Evolutionary conservation across 2,113 vertebrate species (phyloP).

Genomic region (Chloropsis hardwickii): DNA sequence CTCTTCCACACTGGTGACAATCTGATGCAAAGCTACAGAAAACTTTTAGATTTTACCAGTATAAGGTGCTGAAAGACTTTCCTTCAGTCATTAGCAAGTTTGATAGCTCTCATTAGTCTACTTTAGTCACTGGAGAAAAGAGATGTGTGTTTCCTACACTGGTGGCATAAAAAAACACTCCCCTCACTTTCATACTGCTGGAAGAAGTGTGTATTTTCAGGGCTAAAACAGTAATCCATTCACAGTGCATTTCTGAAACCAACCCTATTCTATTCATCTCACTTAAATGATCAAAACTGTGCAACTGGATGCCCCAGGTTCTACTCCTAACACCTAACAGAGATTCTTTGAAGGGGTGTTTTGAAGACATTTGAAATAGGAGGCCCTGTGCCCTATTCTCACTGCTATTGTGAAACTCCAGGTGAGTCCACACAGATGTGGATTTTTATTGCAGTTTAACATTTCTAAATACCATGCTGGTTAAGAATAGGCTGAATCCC

Average conservation of each 20-base stretch:
- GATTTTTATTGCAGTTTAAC: conserved; percentile 38
- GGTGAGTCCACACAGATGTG: not conserved
- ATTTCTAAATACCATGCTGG: not conserved
- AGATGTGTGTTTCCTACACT: conserved; percentile 32
- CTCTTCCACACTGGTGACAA: not conserved
- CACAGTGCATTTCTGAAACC: conserved; percentile 2
- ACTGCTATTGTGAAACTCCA: conserved; percentile 36
- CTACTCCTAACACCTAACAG: conserved; percentile 50
- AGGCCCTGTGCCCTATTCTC: conserved; percentile 26
- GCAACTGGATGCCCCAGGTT: conserved; percentile 56
- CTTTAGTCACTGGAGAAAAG: not conserved
- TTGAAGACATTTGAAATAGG: conserved; percentile 60
- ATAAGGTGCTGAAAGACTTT: not conserved
- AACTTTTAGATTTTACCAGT: not conserved
- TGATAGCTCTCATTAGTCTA: conserved; percentile 16
- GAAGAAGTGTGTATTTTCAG: conserved; percentile 34
- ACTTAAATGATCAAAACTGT: conserved; percentile 32
- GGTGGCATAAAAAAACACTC: not conserved
- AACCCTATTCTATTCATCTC: conserved; percentile 9
- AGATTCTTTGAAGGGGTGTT: conserved; percentile 53
- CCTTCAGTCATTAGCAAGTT: not conserved
- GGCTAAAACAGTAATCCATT: conserved; percentile 46
- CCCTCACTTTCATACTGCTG: not conserved
- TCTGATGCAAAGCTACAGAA: not conserved
- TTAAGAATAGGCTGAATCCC: conserved; percentile 22